Percentiles rank a stretch among this genome's conserved stretches.
Evolutionary conservation across 37 sponge, comb jelly and placozoan species (phyloP).

Genomic region (Hexactinellida sp.): DNA sequence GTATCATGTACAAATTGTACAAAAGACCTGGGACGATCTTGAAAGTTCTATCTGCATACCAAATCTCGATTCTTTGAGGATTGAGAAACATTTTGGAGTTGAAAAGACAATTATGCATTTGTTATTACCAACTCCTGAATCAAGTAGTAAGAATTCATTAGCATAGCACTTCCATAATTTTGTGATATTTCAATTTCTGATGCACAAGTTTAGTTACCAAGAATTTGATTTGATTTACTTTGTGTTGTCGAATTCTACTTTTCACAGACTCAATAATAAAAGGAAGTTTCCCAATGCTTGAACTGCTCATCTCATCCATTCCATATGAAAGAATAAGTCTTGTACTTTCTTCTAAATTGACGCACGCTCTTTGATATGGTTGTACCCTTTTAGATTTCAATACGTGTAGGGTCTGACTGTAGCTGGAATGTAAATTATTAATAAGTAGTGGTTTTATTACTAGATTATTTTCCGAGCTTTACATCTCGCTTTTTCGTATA

Average conservation of each 20-base stretch:
- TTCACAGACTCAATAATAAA: not conserved
- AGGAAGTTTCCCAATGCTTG: not conserved
- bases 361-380: too few species aligned
- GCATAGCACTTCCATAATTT: not conserved
- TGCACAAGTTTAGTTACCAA: not conserved
- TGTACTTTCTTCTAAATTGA: too few species aligned
- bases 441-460: not conserved
- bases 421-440: not conserved
- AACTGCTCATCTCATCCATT: not conserved
- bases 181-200: not conserved
- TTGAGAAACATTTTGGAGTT: not conserved
- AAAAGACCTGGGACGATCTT: not conserved
- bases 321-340: not conserved
- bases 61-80: not conserved
- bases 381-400: too few species aligned
- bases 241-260: not conserved
- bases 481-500: not conserved
- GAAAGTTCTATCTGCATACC: not conserved
- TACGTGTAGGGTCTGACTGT: too few species aligned
- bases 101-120: not conserved
- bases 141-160: not conserved
- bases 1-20: not conserved
- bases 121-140: not conserved
- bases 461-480: not conserved
- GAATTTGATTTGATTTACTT: not conserved